These are phyloP conservation scores for human (Homo sapiens) DNA, from an alignment of 2,113 vertebrate genomes.

Conservation along the genomic window GRCh38 chr9:125388001-125388500, in stretches of 20 bases:
- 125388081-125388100: not conserved
- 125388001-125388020: not conserved
- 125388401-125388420: not conserved
- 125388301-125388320: not conserved
- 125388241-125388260: no score
- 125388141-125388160: fast-evolving
- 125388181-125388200: not conserved
- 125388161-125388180: fast-evolving
- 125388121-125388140: no score
- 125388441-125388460: not conserved
- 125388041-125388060: not conserved
- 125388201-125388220: not conserved
- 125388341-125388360: not conserved
- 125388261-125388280: not conserved
- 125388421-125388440: not conserved
- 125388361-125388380: not conserved
- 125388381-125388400: not conserved
- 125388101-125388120: not conserved
- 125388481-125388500: not conserved
- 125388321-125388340: not conserved
- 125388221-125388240: not conserved
- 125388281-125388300: no score
- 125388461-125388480: fast-evolving
- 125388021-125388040: not conserved
- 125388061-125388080: fast-evolving